These are phyloP conservation scores for Cathartes aura DNA, from an alignment of 2,113 vertebrate genomes.

Conservation along the genomic window DNA sequence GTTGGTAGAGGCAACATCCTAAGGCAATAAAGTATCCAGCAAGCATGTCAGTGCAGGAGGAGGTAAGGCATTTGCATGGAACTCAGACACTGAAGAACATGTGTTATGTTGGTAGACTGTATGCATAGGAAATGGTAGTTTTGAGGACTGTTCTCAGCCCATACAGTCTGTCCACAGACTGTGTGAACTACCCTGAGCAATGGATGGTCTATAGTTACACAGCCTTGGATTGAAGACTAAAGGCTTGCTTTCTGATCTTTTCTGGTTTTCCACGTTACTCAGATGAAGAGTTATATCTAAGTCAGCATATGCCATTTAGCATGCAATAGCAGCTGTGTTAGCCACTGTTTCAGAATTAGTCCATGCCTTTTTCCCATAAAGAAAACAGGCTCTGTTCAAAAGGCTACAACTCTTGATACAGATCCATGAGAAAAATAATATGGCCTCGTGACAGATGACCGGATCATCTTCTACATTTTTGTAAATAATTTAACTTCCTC, in stretches of 20 bases:
- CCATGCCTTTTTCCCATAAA: neutral
- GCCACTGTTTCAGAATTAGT: neutral
- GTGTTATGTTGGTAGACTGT: neutral
- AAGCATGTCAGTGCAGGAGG: neutral
- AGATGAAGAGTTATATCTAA: neutral
- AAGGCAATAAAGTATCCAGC: neutral
- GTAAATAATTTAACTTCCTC: neutral
- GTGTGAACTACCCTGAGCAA: neutral
- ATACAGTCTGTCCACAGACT: neutral
- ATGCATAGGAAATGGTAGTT: neutral
- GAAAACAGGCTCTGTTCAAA: neutral
- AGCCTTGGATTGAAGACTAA: neutral
- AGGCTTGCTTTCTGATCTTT: neutral
- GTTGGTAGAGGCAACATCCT: neutral
- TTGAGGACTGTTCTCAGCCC: neutral
- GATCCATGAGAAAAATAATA: neutral
- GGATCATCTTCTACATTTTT: neutral
- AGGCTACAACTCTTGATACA: neutral
- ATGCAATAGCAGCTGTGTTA: neutral
- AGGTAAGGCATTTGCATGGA: neutral
- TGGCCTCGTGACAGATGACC: neutral
- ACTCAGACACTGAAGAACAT: neutral
- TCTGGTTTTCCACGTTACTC: neutral
- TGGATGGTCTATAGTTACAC: neutral
- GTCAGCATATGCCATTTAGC: neutral